A percentile compares a stretch with the other conserved stretches of the same genome.
These are phyloP conservation scores for Tenrec ecaudatus DNA, from an alignment of 2,113 vertebrate genomes.

Conservation along the genomic window DNA sequence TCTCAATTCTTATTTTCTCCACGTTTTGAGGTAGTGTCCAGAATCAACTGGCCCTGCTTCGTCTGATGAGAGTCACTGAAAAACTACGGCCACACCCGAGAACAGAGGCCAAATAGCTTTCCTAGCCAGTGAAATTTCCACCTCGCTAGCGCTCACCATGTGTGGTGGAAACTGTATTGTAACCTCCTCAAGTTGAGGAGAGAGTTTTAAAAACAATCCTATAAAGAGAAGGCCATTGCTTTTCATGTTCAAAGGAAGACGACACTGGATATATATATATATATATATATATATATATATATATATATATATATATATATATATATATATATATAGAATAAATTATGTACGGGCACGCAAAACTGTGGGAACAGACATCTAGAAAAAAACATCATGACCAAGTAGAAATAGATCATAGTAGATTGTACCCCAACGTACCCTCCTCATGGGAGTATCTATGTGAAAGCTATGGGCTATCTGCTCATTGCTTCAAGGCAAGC, in stretches of 20 bases:
- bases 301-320: too few species aligned
- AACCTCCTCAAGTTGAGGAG: neutral
- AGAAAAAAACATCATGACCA: neutral
- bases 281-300: too few species aligned
- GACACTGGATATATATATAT: too few species aligned
- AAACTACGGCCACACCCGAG: neutral
- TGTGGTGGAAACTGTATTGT: neutral
- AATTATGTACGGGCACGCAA: neutral
- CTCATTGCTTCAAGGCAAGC: neutral
- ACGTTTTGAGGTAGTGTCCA: neutral
- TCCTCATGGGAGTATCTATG: neutral
- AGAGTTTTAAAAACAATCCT: neutral
- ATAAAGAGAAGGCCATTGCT: neutral
- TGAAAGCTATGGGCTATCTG: neutral
- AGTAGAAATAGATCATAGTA: neutral
- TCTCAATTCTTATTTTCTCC: constrained; percentile 27
- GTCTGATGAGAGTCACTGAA: neutral
- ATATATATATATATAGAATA: too few species aligned
- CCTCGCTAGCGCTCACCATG: neutral
- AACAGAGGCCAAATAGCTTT: neutral
- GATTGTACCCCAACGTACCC: neutral
- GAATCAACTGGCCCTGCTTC: constrained; percentile 2
- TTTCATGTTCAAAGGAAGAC: neutral
- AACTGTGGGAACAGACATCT: neutral
- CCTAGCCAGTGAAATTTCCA: neutral